phyloP scores from a whole-genome alignment of 1,140 invertebrate species.

The Tetragnatha versicolor region DNA sequence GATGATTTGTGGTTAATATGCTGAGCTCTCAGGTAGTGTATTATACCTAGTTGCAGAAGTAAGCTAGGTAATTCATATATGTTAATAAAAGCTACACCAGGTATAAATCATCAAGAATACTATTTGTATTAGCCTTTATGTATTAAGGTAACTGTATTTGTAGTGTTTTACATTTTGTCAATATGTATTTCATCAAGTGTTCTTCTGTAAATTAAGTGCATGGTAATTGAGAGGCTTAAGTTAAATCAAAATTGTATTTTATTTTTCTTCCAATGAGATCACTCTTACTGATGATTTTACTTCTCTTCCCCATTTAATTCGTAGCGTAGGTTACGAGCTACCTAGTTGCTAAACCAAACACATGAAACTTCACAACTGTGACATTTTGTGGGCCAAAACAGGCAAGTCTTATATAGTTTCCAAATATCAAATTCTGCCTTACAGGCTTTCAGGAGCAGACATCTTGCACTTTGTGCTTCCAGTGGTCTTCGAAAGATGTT shows the following conservation, averaged over 20 bases:
- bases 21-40: too few relatives aligned
- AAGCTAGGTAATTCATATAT: too few relatives aligned
- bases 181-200: too few relatives aligned
- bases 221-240: conserved; percentile 28
- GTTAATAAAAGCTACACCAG: too few relatives aligned
- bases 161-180: too few relatives aligned
- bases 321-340: conserved; percentile 65
- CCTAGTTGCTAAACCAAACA: conserved; percentile 56
- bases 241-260: conserved; percentile 42
- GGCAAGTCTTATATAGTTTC: conserved; percentile 57
- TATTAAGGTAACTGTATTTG: too few relatives aligned
- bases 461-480: conserved; percentile 31
- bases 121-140: too few relatives aligned
- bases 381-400: conserved; percentile 56
- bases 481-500: too few relatives aligned
- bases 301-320: conserved; percentile 66
- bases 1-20: too few relatives aligned
- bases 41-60: too few relatives aligned
- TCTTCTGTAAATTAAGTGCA: conserved; percentile 35
- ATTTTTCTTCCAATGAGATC: conserved; percentile 52
- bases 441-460: conserved; percentile 50
- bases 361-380: conserved; percentile 57
- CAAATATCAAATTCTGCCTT: conserved; percentile 52
- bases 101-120: too few relatives aligned
- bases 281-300: conserved; percentile 63